Evolutionary conservation across 2,113 vertebrate species (phyloP).

Genomic region (Oreocharis arfaki): DNA sequence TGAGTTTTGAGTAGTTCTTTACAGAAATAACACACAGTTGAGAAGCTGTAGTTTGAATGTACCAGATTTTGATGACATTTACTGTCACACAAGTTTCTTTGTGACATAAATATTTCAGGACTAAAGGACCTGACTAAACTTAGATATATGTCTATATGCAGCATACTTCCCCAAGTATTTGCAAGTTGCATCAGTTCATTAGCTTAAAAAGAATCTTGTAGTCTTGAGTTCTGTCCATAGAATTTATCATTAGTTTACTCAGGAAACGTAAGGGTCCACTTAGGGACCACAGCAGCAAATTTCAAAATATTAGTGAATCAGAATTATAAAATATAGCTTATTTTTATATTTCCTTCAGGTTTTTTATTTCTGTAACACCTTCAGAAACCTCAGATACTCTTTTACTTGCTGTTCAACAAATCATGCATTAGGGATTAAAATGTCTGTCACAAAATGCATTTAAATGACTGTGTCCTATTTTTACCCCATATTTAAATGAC

Average conservation of each 20-base stretch:
- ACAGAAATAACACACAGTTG: neutral
- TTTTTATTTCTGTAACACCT: neutral
- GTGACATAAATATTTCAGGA: neutral
- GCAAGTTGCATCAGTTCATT: neutral
- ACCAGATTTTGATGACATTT: neutral
- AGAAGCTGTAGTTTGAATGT: neutral
- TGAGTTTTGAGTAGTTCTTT: neutral
- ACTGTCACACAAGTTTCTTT: neutral
- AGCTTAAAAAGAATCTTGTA: neutral
- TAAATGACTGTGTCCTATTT: neutral
- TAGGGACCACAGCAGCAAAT: neutral
- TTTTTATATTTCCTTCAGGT: neutral
- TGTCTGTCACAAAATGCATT: neutral
- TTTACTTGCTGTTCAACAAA: neutral
- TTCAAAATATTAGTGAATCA: neutral
- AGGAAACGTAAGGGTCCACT: neutral
- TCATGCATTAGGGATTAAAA: neutral
- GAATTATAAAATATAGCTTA: neutral
- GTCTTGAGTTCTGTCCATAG: neutral
- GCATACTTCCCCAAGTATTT: neutral
- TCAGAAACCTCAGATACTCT: neutral
- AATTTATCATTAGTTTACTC: neutral
- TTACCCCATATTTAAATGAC: neutral
- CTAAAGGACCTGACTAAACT: neutral
- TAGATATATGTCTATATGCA: neutral